Conservation (phyloP, 2,113 vertebrate species). For the Rhynchopsitta pachyrhyncha region DNA sequence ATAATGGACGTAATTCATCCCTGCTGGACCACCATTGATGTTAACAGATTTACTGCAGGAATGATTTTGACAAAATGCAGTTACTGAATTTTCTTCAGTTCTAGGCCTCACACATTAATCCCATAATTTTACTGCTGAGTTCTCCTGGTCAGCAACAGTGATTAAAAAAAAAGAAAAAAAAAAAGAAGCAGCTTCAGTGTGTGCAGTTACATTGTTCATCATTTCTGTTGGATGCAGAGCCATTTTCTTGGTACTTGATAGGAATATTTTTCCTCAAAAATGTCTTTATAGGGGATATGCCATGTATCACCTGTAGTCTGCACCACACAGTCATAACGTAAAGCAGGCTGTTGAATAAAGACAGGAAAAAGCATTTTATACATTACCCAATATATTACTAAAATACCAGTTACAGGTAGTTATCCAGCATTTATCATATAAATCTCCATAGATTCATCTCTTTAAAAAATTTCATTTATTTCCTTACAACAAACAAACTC, state of each 20-base stretch:
- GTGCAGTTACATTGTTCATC: neutral
- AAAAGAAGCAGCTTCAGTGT: neutral
- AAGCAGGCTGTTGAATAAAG: slow-evolving; percentile 76
- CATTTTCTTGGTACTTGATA: slow-evolving; percentile 88
- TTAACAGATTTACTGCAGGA: neutral
- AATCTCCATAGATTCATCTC: neutral
- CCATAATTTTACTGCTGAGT: neutral
- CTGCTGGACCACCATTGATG: neutral
- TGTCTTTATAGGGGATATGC: slow-evolving; percentile 93
- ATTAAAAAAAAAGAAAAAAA: neutral
- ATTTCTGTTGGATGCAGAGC: slow-evolving; percentile 84
- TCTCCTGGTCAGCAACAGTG: neutral
- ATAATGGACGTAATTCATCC: neutral
- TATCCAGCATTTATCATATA: neutral
- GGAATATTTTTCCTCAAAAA: slow-evolving; percentile 77
- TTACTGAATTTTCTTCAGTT: neutral
- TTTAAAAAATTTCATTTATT: neutral
- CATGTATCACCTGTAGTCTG: slow-evolving; percentile 85
- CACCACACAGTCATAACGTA: slow-evolving; percentile 85
- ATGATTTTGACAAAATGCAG: neutral
- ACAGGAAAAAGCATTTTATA: neutral
- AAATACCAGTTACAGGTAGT: neutral
- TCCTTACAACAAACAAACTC: neutral
- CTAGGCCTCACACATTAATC: neutral
- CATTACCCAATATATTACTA: neutral